phyloP scores from a whole-genome alignment of 2,797 vertebrate species.

The Orientallactaga sibirica region DNA sequence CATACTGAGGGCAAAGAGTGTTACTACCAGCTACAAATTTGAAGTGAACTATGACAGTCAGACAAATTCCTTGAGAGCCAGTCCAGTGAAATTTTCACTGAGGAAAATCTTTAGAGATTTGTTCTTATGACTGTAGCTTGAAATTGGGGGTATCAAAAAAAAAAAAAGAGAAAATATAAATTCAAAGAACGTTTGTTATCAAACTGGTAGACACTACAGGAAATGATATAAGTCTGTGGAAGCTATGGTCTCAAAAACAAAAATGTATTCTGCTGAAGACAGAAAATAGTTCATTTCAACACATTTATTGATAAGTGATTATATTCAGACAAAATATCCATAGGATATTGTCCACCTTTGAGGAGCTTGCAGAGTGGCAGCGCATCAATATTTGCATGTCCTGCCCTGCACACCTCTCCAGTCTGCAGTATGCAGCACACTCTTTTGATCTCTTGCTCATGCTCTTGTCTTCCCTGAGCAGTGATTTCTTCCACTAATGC shows the following conservation, averaged over 20 bases:
- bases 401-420: not conserved
- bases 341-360: not conserved
- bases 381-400: too few species aligned
- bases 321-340: not conserved
- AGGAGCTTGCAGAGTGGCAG: not conserved
- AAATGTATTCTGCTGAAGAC: not conserved
- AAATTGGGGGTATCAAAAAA: not conserved
- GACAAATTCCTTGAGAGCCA: not conserved
- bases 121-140: not conserved
- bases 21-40: not conserved
- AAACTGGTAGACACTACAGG: not conserved
- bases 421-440: not conserved
- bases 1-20: slow-evolving; percentile 10
- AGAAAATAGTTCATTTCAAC: slow-evolving; percentile 7
- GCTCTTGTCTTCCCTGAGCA: not conserved
- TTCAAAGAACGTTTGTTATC: not conserved
- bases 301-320: not conserved
- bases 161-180: not conserved
- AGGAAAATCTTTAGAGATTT: slow-evolving; percentile 1
- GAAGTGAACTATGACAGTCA: not conserved
- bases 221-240: not conserved
- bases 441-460: not conserved
- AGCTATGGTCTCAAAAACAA: not conserved
- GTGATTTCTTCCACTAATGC: not conserved
- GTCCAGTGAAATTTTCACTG: slow-evolving; percentile 1